Evolutionary conservation across 2,113 vertebrate species (phyloP).

Genomic region (Burhinus oedicnemus): DNA sequence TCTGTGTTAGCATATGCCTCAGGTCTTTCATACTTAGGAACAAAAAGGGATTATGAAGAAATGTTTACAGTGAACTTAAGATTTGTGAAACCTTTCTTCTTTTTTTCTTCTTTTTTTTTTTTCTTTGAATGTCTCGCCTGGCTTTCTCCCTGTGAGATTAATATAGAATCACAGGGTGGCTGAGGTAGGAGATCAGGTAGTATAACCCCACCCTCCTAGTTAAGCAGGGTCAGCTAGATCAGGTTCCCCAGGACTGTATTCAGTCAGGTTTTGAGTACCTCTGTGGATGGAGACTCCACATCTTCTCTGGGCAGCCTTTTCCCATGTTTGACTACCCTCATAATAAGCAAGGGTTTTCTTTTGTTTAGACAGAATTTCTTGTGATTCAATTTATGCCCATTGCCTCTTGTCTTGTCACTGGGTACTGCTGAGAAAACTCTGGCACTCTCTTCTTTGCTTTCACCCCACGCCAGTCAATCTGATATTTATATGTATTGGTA

Average conservation of each 20-base stretch:
- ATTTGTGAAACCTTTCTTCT: too few relatives aligned
- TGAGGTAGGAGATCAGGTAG: background rate
- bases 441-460: background rate
- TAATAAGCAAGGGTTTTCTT: background rate
- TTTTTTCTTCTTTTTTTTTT: background rate
- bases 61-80: too few relatives aligned
- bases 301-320: background rate
- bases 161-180: background rate
- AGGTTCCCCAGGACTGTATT: background rate
- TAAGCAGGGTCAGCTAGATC: background rate
- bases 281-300: background rate
- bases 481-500: fast-evolving
- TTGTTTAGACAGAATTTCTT: background rate
- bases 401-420: background rate
- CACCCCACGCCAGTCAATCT: background rate
- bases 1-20: background rate
- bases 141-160: background rate
- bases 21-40: background rate
- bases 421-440: background rate
- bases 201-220: background rate
- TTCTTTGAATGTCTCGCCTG: background rate
- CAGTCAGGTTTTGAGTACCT: background rate
- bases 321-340: background rate
- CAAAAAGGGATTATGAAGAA: background rate
- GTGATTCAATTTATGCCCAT: background rate